Evolutionary conservation across 2,797 vertebrate species (phyloP), one percentile per base, ranked within the genome.

Genomic region (Eulemur mongoz): DNA sequence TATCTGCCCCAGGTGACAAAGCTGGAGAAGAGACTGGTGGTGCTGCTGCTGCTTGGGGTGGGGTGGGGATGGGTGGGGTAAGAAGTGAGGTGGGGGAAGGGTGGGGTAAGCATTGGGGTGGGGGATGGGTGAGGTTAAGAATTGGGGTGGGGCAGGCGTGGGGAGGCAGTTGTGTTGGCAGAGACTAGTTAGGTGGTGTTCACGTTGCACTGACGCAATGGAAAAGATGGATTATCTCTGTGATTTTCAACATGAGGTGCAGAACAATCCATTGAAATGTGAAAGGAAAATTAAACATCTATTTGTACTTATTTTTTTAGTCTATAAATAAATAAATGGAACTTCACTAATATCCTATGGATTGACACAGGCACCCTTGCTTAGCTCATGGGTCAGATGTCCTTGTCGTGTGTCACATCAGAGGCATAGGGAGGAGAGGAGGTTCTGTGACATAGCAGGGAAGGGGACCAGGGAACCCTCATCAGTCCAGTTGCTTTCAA

Each of bases 251-350:
- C 65, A 52, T 69, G 7, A 15, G 50, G 9, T 17, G n/a, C n/a
- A 65, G 17, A 72, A 70, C 40, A 38, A 69, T 7, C 70, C 25
- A 57, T 4, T 48, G 18, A 40, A 61, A 89, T 48, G 2, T 35
- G 76, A 85, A 95, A 63, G 52, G 69, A 91, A 91, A 89, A 73
- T 50, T 25, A 92, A 76, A 86, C 35, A 43, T 80, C 13, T 52
- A 35, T 76, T 80, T 59, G 18, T 69, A 43, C 65, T 43, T 85
- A 25, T 17, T 52, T 69, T 93, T 52, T 76, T 84, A 70, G 17
- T 61, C 8, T 82, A 69, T 70, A 96, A 76, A 67, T 84, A 54
- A 80, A 59, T n/a, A 89, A 90, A 61, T 69, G 3, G 63, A 69
- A 32, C 43, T 35, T 94, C 8, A 67, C 32, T 40, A 76, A 14